Percentiles rank a stretch among this genome's conserved stretches.
Evolutionary conservation across 2,113 vertebrate species (phyloP).

Genomic region (Chaetorhynchus papuensis): DNA sequence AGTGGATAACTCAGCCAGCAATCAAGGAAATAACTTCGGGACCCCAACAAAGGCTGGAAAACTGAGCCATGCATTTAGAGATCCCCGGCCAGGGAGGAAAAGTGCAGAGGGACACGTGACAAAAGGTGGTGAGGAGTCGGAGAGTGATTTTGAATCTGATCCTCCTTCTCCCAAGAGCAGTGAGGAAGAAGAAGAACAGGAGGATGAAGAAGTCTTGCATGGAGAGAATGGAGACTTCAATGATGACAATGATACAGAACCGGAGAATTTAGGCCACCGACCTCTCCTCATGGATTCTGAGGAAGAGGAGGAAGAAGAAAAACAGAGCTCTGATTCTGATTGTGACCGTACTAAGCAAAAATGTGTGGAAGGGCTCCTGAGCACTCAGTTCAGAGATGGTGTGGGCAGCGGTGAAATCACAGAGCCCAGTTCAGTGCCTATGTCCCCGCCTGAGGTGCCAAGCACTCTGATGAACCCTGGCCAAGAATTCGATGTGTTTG

Average conservation of each 20-base stretch:
- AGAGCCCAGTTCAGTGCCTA: background rate
- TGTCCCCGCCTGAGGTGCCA: background rate
- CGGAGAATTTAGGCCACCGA: conserved; percentile 88
- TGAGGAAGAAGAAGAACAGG: conserved; percentile 87
- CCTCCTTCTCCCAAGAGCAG: conserved; percentile 95
- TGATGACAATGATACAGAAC: conserved; percentile 83
- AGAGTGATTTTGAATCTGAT: conserved; percentile 97
- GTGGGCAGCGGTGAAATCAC: background rate
- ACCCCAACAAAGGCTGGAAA: conserved; percentile 42
- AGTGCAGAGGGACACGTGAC: conserved; percentile 18
- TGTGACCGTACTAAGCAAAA: conserved; percentile 70
- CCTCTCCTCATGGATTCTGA: conserved; percentile 96
- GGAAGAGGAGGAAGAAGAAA: conserved; percentile 88
- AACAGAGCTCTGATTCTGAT: conserved; percentile 90
- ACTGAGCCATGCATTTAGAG: conserved; percentile 58
- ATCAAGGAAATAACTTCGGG: conserved; percentile 14
- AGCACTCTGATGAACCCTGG: background rate
- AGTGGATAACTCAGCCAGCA: conserved; percentile 11
- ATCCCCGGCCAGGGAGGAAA: conserved; percentile 70
- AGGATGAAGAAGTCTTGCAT: conserved; percentile 87
- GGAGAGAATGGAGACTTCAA: conserved; percentile 84
- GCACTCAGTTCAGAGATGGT: background rate
- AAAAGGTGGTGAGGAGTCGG: conserved; percentile 80
- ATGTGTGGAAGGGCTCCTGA: background rate
- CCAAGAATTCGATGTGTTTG: conserved; percentile 83